These are phyloP conservation scores for Uria lomvia DNA, from an alignment of 2,113 vertebrate genomes.

Conservation along the genomic window DNA sequence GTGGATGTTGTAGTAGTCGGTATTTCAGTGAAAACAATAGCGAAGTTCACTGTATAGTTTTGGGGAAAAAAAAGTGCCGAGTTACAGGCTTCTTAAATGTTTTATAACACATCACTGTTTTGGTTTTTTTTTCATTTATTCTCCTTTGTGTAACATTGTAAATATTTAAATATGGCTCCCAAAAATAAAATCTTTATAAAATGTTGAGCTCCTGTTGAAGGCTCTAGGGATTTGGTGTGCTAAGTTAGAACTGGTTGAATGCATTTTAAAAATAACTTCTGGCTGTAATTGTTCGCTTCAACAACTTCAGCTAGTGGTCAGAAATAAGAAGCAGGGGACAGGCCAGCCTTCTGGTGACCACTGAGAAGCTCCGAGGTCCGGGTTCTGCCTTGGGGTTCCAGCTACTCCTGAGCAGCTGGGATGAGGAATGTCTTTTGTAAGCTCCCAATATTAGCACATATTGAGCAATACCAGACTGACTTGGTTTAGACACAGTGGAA, in stretches of 20 bases:
- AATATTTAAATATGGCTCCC: slow-evolving; percentile 59
- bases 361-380: background rate
- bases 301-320: background rate
- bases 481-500: background rate
- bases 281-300: background rate
- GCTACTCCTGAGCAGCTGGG: background rate
- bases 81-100: slow-evolving; percentile 14
- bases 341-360: background rate
- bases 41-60: background rate
- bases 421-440: background rate
- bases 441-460: background rate
- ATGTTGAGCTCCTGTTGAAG: slow-evolving; percentile 7
- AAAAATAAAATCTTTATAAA: slow-evolving; percentile 49
- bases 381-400: background rate
- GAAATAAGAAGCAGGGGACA: background rate
- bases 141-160: slow-evolving; percentile 17
- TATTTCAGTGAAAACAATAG: background rate
- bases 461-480: background rate
- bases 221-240: background rate
- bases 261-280: slow-evolving; percentile 3
- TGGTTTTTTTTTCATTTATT: background rate
- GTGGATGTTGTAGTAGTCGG: background rate
- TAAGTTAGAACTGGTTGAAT: background rate
- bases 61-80: background rate
- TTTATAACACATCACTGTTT: background rate